Conservation (phyloP, 2,888 invertebrate species). For the Hofmannophila pseudospretella region DNA sequence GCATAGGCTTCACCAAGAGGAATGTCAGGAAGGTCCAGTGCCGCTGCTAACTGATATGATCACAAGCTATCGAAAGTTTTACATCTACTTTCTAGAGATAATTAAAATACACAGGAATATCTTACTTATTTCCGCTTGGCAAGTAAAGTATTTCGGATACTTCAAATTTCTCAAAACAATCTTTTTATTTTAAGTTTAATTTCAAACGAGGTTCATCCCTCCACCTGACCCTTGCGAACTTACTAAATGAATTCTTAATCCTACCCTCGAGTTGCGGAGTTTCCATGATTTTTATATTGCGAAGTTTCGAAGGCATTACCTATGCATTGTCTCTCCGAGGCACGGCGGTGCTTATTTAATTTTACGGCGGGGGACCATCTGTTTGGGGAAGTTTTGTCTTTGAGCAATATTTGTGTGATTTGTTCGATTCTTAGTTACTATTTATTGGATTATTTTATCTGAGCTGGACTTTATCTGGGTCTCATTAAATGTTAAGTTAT, state of each 20-base stretch:
- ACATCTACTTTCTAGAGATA: no score
- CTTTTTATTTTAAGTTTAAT: conserved; percentile 9
- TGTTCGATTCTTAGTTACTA: background rate
- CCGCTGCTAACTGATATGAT: no score
- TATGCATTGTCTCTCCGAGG: conserved; percentile 63
- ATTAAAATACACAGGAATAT: no score
- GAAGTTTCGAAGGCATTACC: conserved; percentile 58
- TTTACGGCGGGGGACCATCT: conserved; percentile 30
- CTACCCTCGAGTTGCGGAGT: conserved; percentile 47
- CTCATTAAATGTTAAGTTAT: no score
- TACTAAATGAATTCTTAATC: conserved; percentile 68
- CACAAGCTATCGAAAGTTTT: no score
- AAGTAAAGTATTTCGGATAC: no score
- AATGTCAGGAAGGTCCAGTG: no score
- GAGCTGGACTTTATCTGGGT: no score
- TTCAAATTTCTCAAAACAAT: background rate
- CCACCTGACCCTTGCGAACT: conserved; percentile 50
- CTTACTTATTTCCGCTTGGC: no score
- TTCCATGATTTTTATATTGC: conserved; percentile 73
- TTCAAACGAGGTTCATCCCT: conserved; percentile 9
- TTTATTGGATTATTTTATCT: background rate
- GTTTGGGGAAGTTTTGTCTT: conserved; percentile 15
- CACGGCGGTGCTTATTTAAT: conserved; percentile 53
- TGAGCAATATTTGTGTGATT: background rate
- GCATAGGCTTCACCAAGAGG: no score